Conservation (phyloP, 2,888 invertebrate species). For the Morpho achilles region DNA sequence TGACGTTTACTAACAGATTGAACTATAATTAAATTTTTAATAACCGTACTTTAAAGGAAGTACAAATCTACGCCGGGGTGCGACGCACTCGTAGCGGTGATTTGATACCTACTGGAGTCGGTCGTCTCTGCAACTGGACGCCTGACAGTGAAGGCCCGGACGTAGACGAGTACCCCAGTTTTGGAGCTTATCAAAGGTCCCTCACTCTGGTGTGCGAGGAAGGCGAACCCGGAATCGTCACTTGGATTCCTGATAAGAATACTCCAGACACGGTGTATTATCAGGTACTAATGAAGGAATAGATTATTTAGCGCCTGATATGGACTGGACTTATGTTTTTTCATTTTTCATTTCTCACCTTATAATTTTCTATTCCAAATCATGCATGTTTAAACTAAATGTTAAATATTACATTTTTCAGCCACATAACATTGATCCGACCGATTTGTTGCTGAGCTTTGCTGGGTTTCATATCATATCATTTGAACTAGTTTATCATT, state of each 20-base stretch:
- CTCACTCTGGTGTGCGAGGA: constrained; percentile 90
- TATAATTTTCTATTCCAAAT: background rate
- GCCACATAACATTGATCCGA: too few relatives aligned
- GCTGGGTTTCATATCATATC: too few relatives aligned
- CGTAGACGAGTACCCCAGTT: constrained; percentile 91
- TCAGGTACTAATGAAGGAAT: constrained; percentile 78
- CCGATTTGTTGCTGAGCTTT: too few relatives aligned
- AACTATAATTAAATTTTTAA: too few relatives aligned
- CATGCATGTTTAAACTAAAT: too few relatives aligned
- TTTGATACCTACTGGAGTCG: constrained; percentile 86
- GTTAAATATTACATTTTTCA: too few relatives aligned
- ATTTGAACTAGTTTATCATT: too few relatives aligned
- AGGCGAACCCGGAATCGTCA: constrained; percentile 90
- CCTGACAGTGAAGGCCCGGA: constrained; percentile 84
- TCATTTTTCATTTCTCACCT: constrained; percentile 8
- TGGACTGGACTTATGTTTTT: constrained; percentile 3
- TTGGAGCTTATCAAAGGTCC: constrained; percentile 93
- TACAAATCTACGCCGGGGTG: constrained; percentile 91
- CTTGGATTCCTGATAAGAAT: constrained; percentile 91
- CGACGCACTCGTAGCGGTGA: constrained; percentile 84
- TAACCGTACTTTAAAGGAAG: constrained; percentile 70
- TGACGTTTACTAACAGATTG: too few relatives aligned
- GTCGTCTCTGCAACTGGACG: constrained; percentile 93
- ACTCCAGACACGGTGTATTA: constrained; percentile 96
- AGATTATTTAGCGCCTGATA: background rate